These are phyloP conservation scores for Halcyon badia DNA, from an alignment of 2,797 vertebrate genomes.

Conservation along the genomic window DNA sequence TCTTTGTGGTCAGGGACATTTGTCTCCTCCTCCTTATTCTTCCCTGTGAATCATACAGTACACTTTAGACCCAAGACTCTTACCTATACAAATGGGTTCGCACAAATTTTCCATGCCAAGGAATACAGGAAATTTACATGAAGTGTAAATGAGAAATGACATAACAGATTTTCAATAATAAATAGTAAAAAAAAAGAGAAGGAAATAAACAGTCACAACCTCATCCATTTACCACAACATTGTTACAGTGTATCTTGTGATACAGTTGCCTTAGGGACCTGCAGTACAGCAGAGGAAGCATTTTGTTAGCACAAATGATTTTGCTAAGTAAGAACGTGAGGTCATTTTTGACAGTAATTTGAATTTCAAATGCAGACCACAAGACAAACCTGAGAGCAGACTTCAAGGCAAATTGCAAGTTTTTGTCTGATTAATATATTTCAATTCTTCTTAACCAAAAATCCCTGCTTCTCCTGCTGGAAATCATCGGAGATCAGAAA, in stretches of 20 bases:
- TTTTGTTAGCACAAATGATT: background rate
- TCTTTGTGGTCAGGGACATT: background rate
- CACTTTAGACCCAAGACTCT: background rate
- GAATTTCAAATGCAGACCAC: slow-evolving; percentile 21
- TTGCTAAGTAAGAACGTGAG: slow-evolving; percentile 8
- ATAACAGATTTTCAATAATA: background rate
- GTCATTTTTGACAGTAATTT: slow-evolving; percentile 11
- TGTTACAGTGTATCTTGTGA: background rate
- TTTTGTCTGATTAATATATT: background rate
- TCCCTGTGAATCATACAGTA: background rate
- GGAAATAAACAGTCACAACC: background rate
- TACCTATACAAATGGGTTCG: background rate
- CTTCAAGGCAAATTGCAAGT: background rate
- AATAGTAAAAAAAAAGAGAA: background rate
- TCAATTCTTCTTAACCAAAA: background rate
- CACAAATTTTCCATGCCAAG: background rate
- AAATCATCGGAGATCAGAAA: slow-evolving; percentile 7
- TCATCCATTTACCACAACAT: background rate
- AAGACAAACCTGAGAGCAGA: slow-evolving; percentile 14
- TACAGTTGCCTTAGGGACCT: background rate
- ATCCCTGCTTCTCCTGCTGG: background rate
- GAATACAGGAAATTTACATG: background rate
- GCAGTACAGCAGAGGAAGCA: background rate
- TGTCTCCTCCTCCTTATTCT: background rate
- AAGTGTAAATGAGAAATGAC: no score